Evolutionary conservation across 2,888 invertebrate genomes (phyloP).

Genomic region (Colletes collaris): DNA sequence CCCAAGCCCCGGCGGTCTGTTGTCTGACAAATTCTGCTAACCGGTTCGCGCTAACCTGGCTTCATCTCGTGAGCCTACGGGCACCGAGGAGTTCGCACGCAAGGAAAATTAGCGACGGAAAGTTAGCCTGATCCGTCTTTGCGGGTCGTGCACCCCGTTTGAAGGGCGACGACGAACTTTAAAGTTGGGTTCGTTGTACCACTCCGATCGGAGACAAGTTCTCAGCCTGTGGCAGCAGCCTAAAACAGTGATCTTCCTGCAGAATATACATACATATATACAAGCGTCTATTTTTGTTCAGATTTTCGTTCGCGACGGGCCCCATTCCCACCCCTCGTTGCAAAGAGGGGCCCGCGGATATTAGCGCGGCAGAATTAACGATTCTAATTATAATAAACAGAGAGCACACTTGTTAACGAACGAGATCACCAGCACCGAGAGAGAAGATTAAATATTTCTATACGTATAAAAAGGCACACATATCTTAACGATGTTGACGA

Average conservation of each 20-base stretch:
- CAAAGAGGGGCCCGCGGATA: background rate
- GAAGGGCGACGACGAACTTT: conserved; percentile 56
- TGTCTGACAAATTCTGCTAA: conserved; percentile 26
- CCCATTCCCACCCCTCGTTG: background rate
- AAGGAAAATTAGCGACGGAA: conserved; percentile 33
- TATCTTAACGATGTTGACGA: conserved; percentile 73
- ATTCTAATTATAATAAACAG: conserved; percentile 27
- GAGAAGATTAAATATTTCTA: conserved; percentile 51
- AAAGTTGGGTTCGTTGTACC: conserved; percentile 50
- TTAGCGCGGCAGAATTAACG: conserved; percentile 4
- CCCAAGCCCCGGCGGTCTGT: background rate
- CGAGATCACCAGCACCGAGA: conserved; percentile 58
- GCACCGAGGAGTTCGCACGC: conserved; percentile 9
- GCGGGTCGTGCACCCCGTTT: conserved; percentile 57
- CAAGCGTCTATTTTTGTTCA: conserved; percentile 65
- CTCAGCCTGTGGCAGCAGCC: conserved; percentile 67
- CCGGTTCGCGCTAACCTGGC: conserved; percentile 38
- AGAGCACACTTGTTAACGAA: conserved; percentile 67
- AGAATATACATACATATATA: conserved; percentile 27
- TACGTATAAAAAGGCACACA: conserved; percentile 57
- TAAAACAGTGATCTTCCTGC: conserved; percentile 68
- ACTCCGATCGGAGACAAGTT: conserved; percentile 54
- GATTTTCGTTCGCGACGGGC: conserved; percentile 2
- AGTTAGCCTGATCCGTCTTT: conserved; percentile 32
- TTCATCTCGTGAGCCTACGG: conserved; percentile 20